Evolutionary conservation across 2,113 vertebrate species (phyloP).

Genomic region (Nibea coibor): DNA sequence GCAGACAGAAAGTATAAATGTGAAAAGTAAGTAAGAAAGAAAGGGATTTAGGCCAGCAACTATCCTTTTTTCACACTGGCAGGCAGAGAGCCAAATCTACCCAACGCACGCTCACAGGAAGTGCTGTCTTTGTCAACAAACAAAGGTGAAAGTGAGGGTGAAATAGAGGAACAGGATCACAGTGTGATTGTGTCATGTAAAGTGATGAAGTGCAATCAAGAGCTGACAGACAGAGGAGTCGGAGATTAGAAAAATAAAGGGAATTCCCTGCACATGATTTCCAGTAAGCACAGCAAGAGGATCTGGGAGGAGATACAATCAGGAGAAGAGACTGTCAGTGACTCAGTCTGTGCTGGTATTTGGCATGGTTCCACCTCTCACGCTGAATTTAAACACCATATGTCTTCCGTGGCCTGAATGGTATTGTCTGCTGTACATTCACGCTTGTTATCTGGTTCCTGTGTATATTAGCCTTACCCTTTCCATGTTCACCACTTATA

Average conservation of each 20-base stretch:
- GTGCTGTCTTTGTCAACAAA: slow-evolving; percentile 1
- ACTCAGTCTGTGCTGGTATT: not conserved
- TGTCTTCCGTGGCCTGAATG: not conserved
- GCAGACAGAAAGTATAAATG: not conserved
- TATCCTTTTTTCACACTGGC: slow-evolving; percentile 4
- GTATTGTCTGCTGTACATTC: slow-evolving; percentile 8
- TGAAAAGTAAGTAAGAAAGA: slow-evolving; percentile 1
- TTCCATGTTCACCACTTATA: not conserved
- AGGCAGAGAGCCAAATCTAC: not conserved
- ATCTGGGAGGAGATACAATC: slow-evolving; percentile 1
- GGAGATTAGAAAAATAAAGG: not conserved
- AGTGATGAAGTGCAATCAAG: not conserved
- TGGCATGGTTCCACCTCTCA: not conserved
- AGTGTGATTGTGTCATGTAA: slow-evolving; percentile 9
- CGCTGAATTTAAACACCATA: not conserved
- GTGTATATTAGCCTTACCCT: not conserved
- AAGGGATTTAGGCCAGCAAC: slow-evolving; percentile 9
- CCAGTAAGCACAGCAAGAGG: slow-evolving; percentile 4
- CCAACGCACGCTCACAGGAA: slow-evolving; percentile 7
- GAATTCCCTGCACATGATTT: not conserved
- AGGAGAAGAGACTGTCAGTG: not conserved
- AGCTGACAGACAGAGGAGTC: not conserved
- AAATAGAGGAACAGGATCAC: not conserved
- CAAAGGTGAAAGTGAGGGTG: not conserved
- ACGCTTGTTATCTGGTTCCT: slow-evolving; percentile 57